Percentiles rank a stretch among this genome's conserved stretches.
Conservation (phyloP, 1,140 invertebrate genomes). For the Vanessa atalanta region DNA sequence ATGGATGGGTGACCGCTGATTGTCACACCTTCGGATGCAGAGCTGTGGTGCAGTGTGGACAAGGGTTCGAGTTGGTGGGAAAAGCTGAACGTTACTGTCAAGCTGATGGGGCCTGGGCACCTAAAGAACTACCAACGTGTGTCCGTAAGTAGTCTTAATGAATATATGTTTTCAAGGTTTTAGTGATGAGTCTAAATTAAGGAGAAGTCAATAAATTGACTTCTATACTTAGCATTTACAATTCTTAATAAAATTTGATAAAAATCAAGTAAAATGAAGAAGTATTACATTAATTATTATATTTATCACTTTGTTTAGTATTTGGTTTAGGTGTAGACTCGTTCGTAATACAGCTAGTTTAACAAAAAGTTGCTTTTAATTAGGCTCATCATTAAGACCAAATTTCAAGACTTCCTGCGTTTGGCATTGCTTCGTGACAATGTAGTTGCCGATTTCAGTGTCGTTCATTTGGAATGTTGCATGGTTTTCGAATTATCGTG, state of each 20-base stretch:
- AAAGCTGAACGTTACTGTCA: slow-evolving; percentile 91
- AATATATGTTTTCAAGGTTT: slow-evolving; percentile 40
- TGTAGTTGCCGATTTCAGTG: slow-evolving; percentile 77
- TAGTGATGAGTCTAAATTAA: slow-evolving; percentile 61
- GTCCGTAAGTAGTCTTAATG: slow-evolving; percentile 85
- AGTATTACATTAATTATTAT: no score
- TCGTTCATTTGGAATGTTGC: slow-evolving; percentile 76
- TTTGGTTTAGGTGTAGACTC: no score
- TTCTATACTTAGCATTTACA: neutral
- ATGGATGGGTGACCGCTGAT: slow-evolving; percentile 95
- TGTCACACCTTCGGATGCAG: slow-evolving; percentile 95
- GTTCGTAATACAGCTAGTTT: neutral
- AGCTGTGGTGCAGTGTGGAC: slow-evolving; percentile 95
- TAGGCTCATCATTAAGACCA: slow-evolving; percentile 61
- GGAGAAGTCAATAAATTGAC: neutral
- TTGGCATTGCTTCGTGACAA: slow-evolving; percentile 80
- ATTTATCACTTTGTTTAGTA: no score
- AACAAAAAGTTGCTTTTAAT: neutral
- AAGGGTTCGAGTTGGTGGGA: slow-evolving; percentile 95
- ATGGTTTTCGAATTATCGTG: slow-evolving; percentile 69
- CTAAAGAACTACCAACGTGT: slow-evolving; percentile 93
- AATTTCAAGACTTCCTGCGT: slow-evolving; percentile 47
- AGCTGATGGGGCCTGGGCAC: slow-evolving; percentile 93
- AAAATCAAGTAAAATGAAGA: neutral
- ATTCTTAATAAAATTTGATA: no score